phyloP scores from a whole-genome alignment of 2,888 invertebrate species.

The Neoaliturus tenellus region DNA sequence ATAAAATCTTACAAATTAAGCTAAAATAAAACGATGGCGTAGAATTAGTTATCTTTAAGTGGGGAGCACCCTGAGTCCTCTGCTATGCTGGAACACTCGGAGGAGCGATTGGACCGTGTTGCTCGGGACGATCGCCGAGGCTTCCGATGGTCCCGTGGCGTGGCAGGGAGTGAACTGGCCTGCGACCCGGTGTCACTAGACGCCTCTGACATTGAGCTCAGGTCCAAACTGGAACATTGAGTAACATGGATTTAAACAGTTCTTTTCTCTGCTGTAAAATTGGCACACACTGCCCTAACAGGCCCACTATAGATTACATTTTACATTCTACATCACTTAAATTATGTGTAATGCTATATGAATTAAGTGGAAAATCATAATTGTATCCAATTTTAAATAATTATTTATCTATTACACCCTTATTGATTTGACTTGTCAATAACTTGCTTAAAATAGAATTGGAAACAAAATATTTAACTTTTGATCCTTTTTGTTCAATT shows the following conservation, averaged over 20 bases:
- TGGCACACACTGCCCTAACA: too few relatives aligned
- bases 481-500: too few relatives aligned
- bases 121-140: not conserved
- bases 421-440: too few relatives aligned
- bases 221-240: slow-evolving; percentile 9
- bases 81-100: slow-evolving; percentile 27
- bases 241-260: not conserved
- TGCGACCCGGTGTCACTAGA: slow-evolving; percentile 27
- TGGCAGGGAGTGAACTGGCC: slow-evolving; percentile 6
- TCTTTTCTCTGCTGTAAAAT: too few relatives aligned
- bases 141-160: not conserved
- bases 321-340: too few relatives aligned
- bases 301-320: too few relatives aligned
- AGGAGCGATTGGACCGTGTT: not conserved
- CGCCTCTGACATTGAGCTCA: slow-evolving; percentile 39
- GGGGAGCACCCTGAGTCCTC: slow-evolving; percentile 32
- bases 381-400: too few relatives aligned
- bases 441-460: too few relatives aligned
- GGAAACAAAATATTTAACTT: too few relatives aligned
- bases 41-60: slow-evolving; percentile 23
- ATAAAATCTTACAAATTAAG: slow-evolving; percentile 8
- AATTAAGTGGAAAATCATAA: too few relatives aligned
- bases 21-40: not conserved
- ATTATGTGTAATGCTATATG: too few relatives aligned
- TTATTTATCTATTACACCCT: too few relatives aligned